phyloP scores from a whole-genome alignment of 2,888 invertebrate genomes.

The Neoscelio sp. region DNA sequence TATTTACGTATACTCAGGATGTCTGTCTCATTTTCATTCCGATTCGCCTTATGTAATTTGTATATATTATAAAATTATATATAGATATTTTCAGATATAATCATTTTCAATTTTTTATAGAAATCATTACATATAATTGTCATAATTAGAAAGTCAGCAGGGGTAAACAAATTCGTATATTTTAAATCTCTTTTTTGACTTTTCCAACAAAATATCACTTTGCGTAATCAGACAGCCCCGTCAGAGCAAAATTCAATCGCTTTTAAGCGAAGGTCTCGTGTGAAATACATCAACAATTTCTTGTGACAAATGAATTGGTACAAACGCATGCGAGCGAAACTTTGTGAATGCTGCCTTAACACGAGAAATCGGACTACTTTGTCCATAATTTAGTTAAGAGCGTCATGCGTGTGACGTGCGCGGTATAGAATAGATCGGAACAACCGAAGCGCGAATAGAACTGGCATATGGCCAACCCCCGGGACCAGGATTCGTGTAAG shows the following conservation, averaged over 20 bases:
- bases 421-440: conserved; percentile 82
- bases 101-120: too few species aligned
- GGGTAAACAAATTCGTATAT: too few species aligned
- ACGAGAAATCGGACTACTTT: conserved; percentile 81
- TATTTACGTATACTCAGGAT: too few species aligned
- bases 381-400: conserved; percentile 83
- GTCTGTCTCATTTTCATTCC: too few species aligned
- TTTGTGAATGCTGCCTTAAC: conserved; percentile 79
- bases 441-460: conserved; percentile 83
- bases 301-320: conserved; percentile 64
- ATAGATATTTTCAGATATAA: too few species aligned
- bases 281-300: conserved; percentile 63
- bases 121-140: too few species aligned
- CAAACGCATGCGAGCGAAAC: conserved; percentile 69
- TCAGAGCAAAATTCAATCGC: conserved; percentile 47
- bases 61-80: too few species aligned
- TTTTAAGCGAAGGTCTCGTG: conserved; percentile 30
- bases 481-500: conserved; percentile 81
- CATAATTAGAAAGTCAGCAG: too few species aligned
- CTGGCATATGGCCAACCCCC: conserved; percentile 82
- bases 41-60: too few species aligned
- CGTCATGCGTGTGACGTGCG: conserved; percentile 83
- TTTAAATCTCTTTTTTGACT: too few species aligned
- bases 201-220: too few species aligned
- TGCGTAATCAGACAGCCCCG: conserved; percentile 11